Evolutionary conservation across 2,797 vertebrate genomes (phyloP).

Genomic region (Centroberyx gerrardi): DNA sequence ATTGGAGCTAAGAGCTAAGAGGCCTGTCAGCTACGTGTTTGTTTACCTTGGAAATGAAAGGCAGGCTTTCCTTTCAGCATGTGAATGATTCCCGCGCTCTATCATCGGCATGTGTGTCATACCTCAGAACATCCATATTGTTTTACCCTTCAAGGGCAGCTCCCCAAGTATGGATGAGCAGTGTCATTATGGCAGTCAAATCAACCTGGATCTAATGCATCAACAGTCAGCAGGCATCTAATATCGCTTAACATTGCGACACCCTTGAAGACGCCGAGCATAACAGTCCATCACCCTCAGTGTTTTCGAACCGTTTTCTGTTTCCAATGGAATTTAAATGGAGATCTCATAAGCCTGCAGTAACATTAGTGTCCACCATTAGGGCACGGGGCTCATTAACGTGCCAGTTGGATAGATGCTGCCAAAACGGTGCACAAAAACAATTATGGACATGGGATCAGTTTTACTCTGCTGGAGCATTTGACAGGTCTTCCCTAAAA

Average conservation of each 20-base stretch:
- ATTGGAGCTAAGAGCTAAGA: too few relatives aligned
- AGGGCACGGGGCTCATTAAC: background rate
- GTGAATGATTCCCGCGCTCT: constrained; percentile 33
- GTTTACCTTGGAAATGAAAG: constrained; percentile 21
- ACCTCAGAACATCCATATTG: constrained; percentile 46
- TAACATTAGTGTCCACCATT: background rate
- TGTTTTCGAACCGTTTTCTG: constrained; percentile 1
- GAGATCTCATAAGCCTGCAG: constrained; percentile 26
- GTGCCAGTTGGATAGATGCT: background rate
- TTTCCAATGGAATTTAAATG: constrained; percentile 20
- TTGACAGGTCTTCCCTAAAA: too few relatives aligned
- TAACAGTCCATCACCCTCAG: constrained; percentile 22
- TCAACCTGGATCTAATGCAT: constrained; percentile 58
- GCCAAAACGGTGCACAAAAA: background rate
- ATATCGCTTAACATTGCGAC: constrained; percentile 74
- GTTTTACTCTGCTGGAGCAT: background rate
- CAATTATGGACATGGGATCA: background rate
- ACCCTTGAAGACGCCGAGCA: constrained; percentile 51
- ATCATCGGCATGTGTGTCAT: constrained; percentile 33
- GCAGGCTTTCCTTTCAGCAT: constrained; percentile 22
- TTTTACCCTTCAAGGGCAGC: constrained; percentile 59
- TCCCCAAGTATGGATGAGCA: constrained; percentile 34
- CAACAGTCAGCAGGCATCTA: constrained; percentile 56
- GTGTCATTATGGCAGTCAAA: constrained; percentile 43
- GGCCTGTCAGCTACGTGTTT: background rate